Evolutionary conservation across 2,888 invertebrate genomes (phyloP).

Genomic region (Steromphala cineraria): DNA sequence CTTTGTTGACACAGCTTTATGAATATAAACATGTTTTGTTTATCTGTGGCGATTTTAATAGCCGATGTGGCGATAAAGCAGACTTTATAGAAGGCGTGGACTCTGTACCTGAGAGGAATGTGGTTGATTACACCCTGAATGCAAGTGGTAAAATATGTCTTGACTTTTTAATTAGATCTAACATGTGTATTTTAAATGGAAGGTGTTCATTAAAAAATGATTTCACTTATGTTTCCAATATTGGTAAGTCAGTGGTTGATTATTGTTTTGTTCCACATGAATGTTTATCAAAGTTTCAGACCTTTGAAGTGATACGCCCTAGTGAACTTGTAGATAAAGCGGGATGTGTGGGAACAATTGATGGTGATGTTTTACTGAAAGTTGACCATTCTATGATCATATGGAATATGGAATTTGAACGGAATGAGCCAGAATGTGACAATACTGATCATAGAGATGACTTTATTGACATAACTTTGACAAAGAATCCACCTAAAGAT

Average conservation of each 20-base stretch:
- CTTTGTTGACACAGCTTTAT: too few relatives aligned
- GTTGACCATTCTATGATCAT: neutral
- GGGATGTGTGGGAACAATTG: too few relatives aligned
- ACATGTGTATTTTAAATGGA: slow-evolving; percentile 24
- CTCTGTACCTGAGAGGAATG: neutral
- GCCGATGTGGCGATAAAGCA: slow-evolving; percentile 11
- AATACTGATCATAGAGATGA: too few relatives aligned
- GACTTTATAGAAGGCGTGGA: slow-evolving; percentile 20
- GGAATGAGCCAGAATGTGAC: neutral
- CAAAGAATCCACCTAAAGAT: too few relatives aligned
- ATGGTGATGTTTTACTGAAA: neutral
- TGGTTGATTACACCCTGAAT: neutral
- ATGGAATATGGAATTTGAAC: neutral
- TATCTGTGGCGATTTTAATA: slow-evolving; percentile 23
- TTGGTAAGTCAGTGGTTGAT: slow-evolving; percentile 15
- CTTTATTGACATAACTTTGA: neutral
- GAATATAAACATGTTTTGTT: too few relatives aligned
- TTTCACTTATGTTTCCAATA: slow-evolving; percentile 18
- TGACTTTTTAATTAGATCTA: slow-evolving; percentile 17
- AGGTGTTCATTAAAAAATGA: neutral
- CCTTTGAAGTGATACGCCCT: neutral
- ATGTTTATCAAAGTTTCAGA: neutral
- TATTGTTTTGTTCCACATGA: slow-evolving; percentile 7
- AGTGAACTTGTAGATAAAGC: too few relatives aligned
- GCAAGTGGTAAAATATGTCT: neutral